Evolutionary conservation across 2,797 vertebrate species (phyloP).

Genomic region (Malacoraja senta): DNA sequence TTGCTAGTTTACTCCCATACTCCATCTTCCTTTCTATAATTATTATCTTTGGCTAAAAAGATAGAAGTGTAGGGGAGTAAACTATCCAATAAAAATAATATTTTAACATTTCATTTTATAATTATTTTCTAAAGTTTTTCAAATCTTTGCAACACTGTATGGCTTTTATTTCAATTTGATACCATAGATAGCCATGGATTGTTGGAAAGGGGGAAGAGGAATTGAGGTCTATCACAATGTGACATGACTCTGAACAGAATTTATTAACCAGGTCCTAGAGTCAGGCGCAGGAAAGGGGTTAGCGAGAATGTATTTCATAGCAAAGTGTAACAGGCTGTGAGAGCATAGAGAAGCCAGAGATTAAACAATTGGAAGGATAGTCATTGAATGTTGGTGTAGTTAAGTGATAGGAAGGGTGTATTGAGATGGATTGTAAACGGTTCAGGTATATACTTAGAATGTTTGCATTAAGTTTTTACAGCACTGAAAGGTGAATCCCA

Average conservation of each 20-base stretch:
- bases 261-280: not conserved
- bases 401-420: not conserved
- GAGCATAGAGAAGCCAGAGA: not conserved
- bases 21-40: too few relatives aligned
- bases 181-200: not conserved
- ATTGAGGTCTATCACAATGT: not conserved
- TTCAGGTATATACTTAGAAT: not conserved
- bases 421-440: not conserved
- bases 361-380: not conserved
- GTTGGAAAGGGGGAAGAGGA: slow-evolving; percentile 39
- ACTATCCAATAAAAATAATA: too few relatives aligned
- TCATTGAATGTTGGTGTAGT: not conserved
- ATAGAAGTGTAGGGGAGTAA: too few relatives aligned
- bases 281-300: not conserved
- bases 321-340: not conserved
- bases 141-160: too few relatives aligned
- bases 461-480: not conserved
- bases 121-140: too few relatives aligned
- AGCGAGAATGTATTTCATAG: not conserved
- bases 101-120: too few relatives aligned
- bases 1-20: too few relatives aligned
- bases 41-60: too few relatives aligned
- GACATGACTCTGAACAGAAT: not conserved
- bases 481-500: not conserved
- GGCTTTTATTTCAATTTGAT: too few relatives aligned